These are phyloP conservation scores for Apteryx mantelli DNA, from an alignment of 2,113 vertebrate species.

Conservation along the genomic window DNA sequence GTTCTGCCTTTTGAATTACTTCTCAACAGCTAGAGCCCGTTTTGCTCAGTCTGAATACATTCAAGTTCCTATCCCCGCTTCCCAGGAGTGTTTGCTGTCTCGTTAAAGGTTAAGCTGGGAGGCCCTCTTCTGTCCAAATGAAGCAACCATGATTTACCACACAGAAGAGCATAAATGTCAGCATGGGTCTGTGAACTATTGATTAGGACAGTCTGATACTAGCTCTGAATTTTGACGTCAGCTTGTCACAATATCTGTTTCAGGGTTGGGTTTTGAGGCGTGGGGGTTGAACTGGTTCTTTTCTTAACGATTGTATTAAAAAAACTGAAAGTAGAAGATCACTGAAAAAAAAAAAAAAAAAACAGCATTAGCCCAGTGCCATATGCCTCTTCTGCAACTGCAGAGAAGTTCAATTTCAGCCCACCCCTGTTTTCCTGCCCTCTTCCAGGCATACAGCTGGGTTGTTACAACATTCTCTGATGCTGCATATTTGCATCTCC, in stretches of 20 bases:
- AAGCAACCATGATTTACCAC: neutral
- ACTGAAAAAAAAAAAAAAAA: neutral
- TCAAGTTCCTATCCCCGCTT: neutral
- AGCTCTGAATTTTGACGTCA: neutral
- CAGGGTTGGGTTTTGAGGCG: neutral
- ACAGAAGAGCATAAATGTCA: neutral
- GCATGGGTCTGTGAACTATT: neutral
- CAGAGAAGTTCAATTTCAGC: neutral
- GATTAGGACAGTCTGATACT: neutral
- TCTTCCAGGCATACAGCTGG: neutral
- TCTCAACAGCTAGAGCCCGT: neutral
- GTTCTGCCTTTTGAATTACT: neutral
- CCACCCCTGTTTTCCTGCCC: neutral
- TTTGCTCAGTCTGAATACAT: neutral
- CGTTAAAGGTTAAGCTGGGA: neutral
- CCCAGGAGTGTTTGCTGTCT: neutral
- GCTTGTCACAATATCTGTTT: neutral
- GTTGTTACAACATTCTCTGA: neutral
- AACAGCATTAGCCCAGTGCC: neutral
- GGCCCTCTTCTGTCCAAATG: slow-evolving; percentile 28
- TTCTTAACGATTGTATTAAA: neutral
- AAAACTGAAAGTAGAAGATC: neutral
- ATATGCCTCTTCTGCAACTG: neutral
- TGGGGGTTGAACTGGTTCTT: neutral
- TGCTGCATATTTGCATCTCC: neutral